Conservation (phyloP, 1,140 invertebrate genomes). For the Eueides isabella region DNA sequence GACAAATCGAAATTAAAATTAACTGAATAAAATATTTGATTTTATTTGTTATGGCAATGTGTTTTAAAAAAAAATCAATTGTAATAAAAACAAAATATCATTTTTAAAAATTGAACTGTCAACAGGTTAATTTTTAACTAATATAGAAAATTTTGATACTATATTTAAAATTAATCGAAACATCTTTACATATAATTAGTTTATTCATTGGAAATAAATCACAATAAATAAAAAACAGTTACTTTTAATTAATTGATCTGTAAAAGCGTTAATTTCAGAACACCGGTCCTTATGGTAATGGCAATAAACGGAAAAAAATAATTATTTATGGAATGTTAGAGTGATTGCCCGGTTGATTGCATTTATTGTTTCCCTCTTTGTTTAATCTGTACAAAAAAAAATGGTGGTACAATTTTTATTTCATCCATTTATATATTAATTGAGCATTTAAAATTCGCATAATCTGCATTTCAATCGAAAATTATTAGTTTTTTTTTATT, state of each 20-base stretch:
- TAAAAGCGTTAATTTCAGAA: conserved; percentile 24
- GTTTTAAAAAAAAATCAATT: too few species aligned
- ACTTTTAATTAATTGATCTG: neutral
- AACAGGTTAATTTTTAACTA: too few species aligned
- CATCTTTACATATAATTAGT: too few species aligned
- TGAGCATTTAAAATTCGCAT: conserved; percentile 22
- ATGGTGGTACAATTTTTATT: conserved; percentile 38
- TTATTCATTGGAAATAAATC: too few species aligned
- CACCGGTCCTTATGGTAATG: conserved; percentile 39
- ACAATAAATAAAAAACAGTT: too few species aligned
- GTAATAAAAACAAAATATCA: too few species aligned
- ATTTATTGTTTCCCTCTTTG: conserved; percentile 56
- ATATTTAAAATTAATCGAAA: too few species aligned
- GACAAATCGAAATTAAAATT: too few species aligned
- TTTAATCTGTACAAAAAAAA: conserved; percentile 22
- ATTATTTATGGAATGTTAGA: conserved; percentile 64
- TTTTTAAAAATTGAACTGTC: too few species aligned
- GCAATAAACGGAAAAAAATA: conserved; percentile 51
- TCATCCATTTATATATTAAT: conserved; percentile 15
- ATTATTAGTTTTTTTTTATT: conserved; percentile 4
- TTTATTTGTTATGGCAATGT: too few species aligned
- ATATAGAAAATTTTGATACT: too few species aligned
- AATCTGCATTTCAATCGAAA: neutral
- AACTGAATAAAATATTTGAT: too few species aligned
- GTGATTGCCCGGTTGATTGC: conserved; percentile 59